phyloP scores from a whole-genome alignment of 2,113 vertebrate genomes.

The Fregetta grallaria region DNA sequence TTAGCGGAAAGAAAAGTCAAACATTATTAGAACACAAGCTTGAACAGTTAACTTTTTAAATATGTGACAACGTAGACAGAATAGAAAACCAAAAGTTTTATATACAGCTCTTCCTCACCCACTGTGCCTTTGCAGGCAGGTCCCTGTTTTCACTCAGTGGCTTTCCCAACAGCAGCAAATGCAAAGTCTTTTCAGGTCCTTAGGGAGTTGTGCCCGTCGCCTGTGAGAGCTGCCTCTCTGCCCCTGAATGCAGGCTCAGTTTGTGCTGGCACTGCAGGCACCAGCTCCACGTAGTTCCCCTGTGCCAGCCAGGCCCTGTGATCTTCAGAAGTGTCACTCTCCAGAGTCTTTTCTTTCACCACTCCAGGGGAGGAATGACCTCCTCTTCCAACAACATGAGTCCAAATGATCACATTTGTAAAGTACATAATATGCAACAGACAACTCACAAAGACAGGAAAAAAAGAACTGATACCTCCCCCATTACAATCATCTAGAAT shows the following conservation, averaged over 20 bases:
- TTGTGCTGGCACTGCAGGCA: background rate
- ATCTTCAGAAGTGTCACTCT: background rate
- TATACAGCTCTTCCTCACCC: background rate
- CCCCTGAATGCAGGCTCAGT: background rate
- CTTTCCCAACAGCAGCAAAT: background rate
- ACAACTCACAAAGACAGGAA: background rate
- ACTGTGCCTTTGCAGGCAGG: background rate
- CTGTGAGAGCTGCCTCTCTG: background rate
- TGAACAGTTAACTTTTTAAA: background rate
- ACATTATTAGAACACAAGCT: background rate
- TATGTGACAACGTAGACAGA: background rate
- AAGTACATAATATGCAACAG: background rate
- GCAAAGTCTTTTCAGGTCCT: background rate
- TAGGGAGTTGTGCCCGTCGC: fast-evolving
- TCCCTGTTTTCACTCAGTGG: background rate
- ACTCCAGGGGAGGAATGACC: background rate
- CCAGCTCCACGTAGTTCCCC: background rate
- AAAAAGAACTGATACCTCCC: background rate
- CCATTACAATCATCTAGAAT: background rate
- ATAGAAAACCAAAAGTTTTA: background rate
- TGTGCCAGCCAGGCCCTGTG: background rate
- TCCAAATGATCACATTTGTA: background rate
- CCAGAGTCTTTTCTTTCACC: background rate
- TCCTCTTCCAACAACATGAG: background rate
- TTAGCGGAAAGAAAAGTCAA: background rate